phyloP scores from a whole-genome alignment of 2,113 vertebrate species.

The Lepisosteus oculatus region DNA sequence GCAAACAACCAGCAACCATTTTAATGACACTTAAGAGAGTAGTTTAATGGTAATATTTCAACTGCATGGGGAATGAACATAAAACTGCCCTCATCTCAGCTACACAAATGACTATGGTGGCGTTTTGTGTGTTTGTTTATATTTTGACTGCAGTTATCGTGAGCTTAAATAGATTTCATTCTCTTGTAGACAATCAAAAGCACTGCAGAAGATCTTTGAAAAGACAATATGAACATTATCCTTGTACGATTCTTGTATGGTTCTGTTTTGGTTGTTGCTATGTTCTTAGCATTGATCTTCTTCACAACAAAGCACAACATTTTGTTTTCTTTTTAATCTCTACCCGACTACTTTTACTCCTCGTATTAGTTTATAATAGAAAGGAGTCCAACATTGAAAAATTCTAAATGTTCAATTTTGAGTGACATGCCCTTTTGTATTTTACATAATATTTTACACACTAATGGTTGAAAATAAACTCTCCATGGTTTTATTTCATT shows the following conservation, averaged over 20 bases:
- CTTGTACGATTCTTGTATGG: constrained; percentile 19
- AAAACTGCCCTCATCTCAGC: constrained; percentile 28
- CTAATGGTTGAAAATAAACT: too few species aligned
- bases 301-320: not conserved
- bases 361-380: too few species aligned
- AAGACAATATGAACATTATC: constrained; percentile 38
- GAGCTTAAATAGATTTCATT: constrained; percentile 40
- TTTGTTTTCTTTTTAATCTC: constrained; percentile 15
- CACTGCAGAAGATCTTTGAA: constrained; percentile 55
- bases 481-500: too few species aligned
- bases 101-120: constrained; percentile 44
- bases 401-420: too few species aligned
- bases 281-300: constrained; percentile 9
- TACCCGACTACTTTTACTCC: not conserved
- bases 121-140: constrained; percentile 51
- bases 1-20: not conserved
- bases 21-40: not conserved
- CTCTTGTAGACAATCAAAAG: constrained; percentile 39
- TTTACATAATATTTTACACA: too few species aligned
- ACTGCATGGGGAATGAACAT: constrained; percentile 14
- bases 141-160: constrained; percentile 62
- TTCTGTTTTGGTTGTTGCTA: constrained; percentile 44
- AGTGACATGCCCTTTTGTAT: not conserved
- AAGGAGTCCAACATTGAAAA: too few species aligned
- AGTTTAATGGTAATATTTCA: constrained; percentile 22